Evolutionary conservation across 2,113 vertebrate species (phyloP).

Genomic region (Xiphophorus maculatus): DNA sequence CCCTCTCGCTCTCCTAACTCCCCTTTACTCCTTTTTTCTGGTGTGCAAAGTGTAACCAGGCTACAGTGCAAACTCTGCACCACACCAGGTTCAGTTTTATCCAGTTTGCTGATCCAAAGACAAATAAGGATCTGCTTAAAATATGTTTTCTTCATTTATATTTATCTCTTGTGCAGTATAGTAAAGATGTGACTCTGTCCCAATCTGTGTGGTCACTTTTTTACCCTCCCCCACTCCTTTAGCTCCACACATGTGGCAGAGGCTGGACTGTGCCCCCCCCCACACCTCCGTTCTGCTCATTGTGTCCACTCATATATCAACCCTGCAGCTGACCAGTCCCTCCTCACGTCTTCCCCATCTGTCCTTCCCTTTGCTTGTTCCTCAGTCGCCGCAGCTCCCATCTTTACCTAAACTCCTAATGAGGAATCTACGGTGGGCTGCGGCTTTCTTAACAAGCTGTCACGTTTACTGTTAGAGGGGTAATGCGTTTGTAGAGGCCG

Average conservation of each 20-base stretch:
- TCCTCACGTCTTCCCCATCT: constrained; percentile 68
- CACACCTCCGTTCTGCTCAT: constrained; percentile 68
- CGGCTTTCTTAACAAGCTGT: constrained; percentile 60
- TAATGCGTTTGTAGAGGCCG: constrained; percentile 31
- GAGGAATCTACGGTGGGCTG: constrained; percentile 43
- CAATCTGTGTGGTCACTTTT: constrained; percentile 72
- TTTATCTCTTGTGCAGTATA: constrained; percentile 16
- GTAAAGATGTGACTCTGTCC: constrained; percentile 59
- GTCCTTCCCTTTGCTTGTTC: constrained; percentile 64
- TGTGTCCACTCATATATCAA: constrained; percentile 81
- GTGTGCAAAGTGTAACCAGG: constrained; percentile 33
- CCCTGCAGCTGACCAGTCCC: constrained; percentile 76
- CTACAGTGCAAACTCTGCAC: constrained; percentile 33
- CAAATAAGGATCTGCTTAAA: background rate
- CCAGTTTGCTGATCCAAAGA: background rate
- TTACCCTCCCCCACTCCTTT: constrained; percentile 67
- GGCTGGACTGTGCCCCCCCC: constrained; percentile 43
- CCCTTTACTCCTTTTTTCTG: constrained; percentile 41
- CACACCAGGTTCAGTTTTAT: constrained; percentile 5
- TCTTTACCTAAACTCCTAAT: constrained; percentile 49
- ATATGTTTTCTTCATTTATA: background rate
- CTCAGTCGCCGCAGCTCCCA: constrained; percentile 11
- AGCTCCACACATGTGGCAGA: constrained; percentile 68
- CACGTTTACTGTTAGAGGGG: constrained; percentile 31
- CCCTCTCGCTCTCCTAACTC: constrained; percentile 16